Evolutionary conservation across 1,140 invertebrate species (phyloP), one percentile per base, ranked within the genome.

Genomic region (Drosophila miranda): DNA sequence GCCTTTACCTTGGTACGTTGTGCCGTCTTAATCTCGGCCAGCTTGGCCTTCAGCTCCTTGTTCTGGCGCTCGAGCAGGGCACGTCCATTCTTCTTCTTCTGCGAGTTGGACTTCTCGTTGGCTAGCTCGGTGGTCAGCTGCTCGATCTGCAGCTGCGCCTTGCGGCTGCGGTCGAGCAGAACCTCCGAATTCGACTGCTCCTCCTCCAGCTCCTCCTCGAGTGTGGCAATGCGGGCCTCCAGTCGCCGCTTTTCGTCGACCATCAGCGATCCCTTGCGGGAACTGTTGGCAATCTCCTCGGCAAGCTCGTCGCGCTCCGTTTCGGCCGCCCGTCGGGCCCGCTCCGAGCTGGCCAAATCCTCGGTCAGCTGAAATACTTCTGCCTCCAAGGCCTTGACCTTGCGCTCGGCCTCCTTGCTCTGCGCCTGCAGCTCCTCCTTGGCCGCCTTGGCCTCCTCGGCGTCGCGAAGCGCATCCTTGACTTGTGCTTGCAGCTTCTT

Each of bases 181-280:
- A 94, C 94, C 92, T 99, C 98, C 49, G 94, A 95, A 91, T 98
- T 99, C 42, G 94, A 96, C 90, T 99, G 97, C 91, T 99, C 98
- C 89, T 99, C 98, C 79, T 99, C 98, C 8, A 99, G 91, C 90
- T 99, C 98, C 89, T 99, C 98, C 90, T 99, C 98, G 0, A 99
- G 93, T 0, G 97, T 95, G 2, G 95, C 94, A 84, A 99, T 98
- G 89, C 97, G 94, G 30, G 97, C 96, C 91, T 99, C 99, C n/a
- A 99, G 92, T 4, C 98, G 95, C 53, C 98, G 95, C 92, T 99
- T 99, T 86, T 99, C 99, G 89, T 99, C 99, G 6, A 97, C 92
- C 91, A 98, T 93, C 9, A 98, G 90, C 6, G 95, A 95, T 64
- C 94, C 92, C 92, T 96, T 96, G 84, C 94, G 96, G 5, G 94